phyloP scores from a whole-genome alignment of 2,113 vertebrate species.

The Lamprologus callipterus region DNA sequence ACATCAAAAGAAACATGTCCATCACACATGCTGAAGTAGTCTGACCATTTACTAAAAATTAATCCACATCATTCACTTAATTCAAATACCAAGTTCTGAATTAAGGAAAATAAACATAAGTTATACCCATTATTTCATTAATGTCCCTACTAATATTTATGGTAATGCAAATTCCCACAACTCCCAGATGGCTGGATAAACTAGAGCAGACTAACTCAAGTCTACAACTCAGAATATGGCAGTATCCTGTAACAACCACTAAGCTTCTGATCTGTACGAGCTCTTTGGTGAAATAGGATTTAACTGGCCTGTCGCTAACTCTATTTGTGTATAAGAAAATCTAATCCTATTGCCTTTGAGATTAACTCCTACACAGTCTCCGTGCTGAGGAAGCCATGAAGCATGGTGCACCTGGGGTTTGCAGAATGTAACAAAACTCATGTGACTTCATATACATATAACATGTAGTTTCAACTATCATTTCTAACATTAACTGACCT shows the following conservation, averaged over 20 bases:
- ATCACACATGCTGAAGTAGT: background rate
- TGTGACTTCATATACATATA: background rate
- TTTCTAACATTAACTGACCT: background rate
- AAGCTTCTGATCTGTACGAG: conserved; percentile 18
- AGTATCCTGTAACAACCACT: background rate
- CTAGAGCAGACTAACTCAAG: background rate
- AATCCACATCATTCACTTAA: background rate
- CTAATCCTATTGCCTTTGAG: conserved; percentile 56
- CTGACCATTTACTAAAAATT: background rate
- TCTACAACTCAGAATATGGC: background rate
- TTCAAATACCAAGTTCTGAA: background rate
- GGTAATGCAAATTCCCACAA: background rate
- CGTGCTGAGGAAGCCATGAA: background rate
- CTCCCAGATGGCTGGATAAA: background rate
- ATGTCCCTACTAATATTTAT: background rate
- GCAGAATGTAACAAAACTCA: background rate
- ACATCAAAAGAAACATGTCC: background rate
- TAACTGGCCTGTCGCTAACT: conserved; percentile 1
- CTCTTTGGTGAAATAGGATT: conserved; percentile 23
- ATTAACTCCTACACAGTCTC: background rate
- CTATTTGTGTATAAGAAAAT: conserved; percentile 52
- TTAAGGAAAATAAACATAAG: background rate
- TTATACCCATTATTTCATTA: background rate
- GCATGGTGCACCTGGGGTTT: background rate
- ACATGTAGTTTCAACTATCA: background rate